Conservation (phyloP, 2,888 invertebrate species). For the Odontocolon sp. region DNA sequence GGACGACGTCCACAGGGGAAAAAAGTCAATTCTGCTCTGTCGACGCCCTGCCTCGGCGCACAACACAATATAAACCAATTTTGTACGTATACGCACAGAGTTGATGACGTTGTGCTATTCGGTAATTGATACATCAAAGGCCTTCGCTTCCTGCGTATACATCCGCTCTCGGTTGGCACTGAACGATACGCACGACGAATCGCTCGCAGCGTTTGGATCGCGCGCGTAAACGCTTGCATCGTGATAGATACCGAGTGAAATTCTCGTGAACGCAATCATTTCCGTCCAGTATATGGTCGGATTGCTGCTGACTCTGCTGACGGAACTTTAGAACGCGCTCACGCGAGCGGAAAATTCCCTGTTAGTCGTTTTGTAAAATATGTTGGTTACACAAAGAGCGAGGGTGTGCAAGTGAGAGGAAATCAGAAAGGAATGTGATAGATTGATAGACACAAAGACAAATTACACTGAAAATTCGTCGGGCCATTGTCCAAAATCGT, state of each 20-base stretch:
- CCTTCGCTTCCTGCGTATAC: conserved; percentile 50
- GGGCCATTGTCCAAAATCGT: too few relatives aligned
- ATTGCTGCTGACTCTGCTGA: conserved; percentile 49
- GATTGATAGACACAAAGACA: conserved; percentile 29
- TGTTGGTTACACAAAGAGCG: conserved; percentile 39
- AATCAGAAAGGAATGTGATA: conserved; percentile 17
- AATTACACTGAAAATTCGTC: conserved; percentile 47
- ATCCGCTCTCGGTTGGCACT: conserved; percentile 45
- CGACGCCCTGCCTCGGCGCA: conserved; percentile 30
- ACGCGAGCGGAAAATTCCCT: conserved; percentile 57
- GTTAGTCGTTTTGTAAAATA: conserved; percentile 57
- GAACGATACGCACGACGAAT: conserved; percentile 37
- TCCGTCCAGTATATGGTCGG: conserved; percentile 40
- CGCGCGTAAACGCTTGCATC: conserved; percentile 33
- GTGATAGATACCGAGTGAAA: conserved; percentile 40
- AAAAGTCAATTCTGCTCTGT: conserved; percentile 15
- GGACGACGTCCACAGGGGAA: background rate
- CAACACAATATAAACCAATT: conserved; percentile 51
- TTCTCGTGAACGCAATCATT: conserved; percentile 58
- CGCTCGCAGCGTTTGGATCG: conserved; percentile 21
- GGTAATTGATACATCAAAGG: conserved; percentile 70
- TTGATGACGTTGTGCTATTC: conserved; percentile 57
- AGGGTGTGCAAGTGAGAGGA: background rate
- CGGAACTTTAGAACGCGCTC: conserved; percentile 37
- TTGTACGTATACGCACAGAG: conserved; percentile 32